A percentile compares a stretch with the other conserved stretches of the same genome.
Conservation (phyloP, 2,113 vertebrate genomes). For the Hemicordylus capensis region DNA sequence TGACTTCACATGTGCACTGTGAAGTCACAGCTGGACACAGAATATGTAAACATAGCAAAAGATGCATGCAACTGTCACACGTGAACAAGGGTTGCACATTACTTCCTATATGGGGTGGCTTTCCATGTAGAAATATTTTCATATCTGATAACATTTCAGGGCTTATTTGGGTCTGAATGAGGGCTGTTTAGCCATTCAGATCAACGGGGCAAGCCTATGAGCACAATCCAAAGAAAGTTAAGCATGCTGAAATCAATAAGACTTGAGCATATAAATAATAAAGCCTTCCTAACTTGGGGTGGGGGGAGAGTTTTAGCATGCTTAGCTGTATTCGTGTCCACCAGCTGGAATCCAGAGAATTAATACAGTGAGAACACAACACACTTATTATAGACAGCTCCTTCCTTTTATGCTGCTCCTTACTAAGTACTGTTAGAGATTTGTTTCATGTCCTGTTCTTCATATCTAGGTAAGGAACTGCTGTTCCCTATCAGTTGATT, state of each 20-base stretch:
- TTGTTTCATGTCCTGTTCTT: conserved; percentile 33
- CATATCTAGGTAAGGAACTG: conserved; percentile 65
- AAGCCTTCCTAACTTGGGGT: not conserved
- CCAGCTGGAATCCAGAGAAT: not conserved
- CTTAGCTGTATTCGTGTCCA: not conserved
- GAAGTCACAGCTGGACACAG: not conserved
- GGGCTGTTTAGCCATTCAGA: not conserved
- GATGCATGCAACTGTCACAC: not conserved
- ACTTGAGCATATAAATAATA: not conserved
- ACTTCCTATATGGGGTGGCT: not conserved
- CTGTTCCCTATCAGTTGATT: conserved; percentile 50
- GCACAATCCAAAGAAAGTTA: not conserved
- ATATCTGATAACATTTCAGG: not conserved
- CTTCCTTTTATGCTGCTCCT: not conserved
- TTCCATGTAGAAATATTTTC: not conserved
- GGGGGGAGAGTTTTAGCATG: not conserved
- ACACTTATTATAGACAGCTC: not conserved
- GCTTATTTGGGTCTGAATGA: not conserved
- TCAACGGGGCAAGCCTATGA: not conserved
- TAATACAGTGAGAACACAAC: not conserved
- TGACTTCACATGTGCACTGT: not conserved
- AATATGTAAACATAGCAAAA: not conserved
- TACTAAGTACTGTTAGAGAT: conserved; percentile 2
- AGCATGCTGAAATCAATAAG: not conserved
- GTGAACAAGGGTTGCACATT: not conserved